Conservation (phyloP, 2,113 vertebrate genomes). For the Plecturocebus donacophilus region DNA sequence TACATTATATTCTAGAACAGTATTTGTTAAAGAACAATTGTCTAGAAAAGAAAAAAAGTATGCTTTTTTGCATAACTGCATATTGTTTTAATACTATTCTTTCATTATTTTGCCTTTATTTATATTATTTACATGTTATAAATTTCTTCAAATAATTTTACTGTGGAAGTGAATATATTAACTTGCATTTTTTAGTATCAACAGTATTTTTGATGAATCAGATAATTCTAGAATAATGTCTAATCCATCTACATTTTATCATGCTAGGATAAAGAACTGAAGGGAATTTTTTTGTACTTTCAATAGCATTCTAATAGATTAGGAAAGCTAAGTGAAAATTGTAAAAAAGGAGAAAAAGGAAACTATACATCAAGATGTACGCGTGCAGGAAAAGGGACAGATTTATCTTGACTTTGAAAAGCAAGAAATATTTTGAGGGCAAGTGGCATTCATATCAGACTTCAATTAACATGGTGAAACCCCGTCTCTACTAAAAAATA, state of each 20-base stretch:
- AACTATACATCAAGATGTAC: background rate
- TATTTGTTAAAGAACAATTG: background rate
- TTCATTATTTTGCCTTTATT: background rate
- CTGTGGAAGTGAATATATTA: background rate
- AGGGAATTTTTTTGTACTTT: background rate
- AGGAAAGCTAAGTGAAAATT: background rate
- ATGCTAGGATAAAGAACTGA: background rate
- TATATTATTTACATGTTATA: background rate
- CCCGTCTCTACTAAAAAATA: no score
- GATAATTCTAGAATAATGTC: background rate
- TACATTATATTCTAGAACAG: background rate
- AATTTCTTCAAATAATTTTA: conserved; percentile 22
- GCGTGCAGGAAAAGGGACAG: background rate
- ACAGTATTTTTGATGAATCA: background rate
- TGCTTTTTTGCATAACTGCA: background rate
- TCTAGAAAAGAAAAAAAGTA: background rate
- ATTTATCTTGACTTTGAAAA: background rate
- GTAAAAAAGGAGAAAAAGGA: background rate
- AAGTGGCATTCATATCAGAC: background rate
- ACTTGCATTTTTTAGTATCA: background rate
- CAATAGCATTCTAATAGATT: background rate
- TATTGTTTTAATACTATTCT: background rate
- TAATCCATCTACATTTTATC: background rate
- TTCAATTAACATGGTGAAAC: background rate
- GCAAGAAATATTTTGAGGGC: background rate